phyloP scores from a whole-genome alignment of 1,140 invertebrate species.

The Forficula auricularia region DNA sequence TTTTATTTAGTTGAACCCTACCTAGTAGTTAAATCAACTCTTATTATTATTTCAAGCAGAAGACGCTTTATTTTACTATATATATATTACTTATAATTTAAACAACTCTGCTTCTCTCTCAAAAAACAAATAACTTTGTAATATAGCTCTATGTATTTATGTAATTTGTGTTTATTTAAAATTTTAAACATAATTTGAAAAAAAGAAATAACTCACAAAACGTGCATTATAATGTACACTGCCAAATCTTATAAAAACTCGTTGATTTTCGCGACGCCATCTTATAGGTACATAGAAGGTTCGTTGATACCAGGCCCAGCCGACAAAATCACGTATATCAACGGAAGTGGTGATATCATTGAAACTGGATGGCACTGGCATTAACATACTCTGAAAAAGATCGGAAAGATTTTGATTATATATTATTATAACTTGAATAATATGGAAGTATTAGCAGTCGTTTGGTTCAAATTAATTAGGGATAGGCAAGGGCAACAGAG shows the following conservation, averaged over 20 bases:
- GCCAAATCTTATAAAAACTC: constrained; percentile 30
- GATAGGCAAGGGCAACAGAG: too few species aligned
- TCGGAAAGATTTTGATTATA: too few species aligned
- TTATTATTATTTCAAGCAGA: too few species aligned
- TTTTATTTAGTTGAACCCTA: too few species aligned
- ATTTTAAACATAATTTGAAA: too few species aligned
- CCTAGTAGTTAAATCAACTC: too few species aligned
- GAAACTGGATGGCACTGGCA: constrained; percentile 45
- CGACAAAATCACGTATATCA: constrained; percentile 36
- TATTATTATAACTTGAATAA: too few species aligned
- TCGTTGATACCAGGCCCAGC: constrained; percentile 38
- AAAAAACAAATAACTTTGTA: background rate
- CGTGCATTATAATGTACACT: constrained; percentile 32
- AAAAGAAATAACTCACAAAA: constrained; percentile 24
- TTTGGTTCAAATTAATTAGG: too few species aligned
- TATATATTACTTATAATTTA: too few species aligned
- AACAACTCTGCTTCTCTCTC: background rate
- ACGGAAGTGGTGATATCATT: constrained; percentile 40
- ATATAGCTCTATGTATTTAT: background rate
- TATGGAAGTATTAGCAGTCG: too few species aligned
- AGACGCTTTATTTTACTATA: too few species aligned
- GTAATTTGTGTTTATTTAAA: too few species aligned
- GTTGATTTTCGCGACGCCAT: constrained; percentile 22
- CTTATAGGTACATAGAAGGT: constrained; percentile 23
- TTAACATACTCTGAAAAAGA: constrained; percentile 16